These are phyloP conservation scores for Caenorhabditis sp. DNA, from an alignment of 2,888 invertebrate genomes.

Conservation along the genomic window DNA sequence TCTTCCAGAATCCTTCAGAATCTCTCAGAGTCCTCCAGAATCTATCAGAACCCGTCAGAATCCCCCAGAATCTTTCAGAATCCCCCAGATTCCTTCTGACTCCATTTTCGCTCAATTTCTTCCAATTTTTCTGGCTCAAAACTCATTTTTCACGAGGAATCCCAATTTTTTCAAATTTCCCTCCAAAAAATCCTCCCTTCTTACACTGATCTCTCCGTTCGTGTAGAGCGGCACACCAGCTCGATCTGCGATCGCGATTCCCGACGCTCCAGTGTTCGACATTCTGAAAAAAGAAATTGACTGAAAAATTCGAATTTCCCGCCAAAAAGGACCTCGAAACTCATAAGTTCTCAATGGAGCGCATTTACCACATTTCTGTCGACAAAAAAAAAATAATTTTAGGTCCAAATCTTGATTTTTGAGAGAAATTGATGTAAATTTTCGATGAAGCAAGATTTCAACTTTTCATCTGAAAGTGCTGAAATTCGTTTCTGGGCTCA, in stretches of 20 bases:
- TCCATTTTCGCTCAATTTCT: background rate
- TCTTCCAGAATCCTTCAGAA: no score
- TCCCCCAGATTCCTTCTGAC: background rate
- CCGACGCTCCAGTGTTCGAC: slow-evolving; percentile 30
- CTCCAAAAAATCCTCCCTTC: background rate
- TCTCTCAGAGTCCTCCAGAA: background rate
- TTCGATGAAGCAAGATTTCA: no score
- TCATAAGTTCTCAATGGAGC: no score
- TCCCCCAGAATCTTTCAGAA: no score
- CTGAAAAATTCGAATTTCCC: no score
- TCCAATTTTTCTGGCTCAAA: background rate
- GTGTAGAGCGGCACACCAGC: slow-evolving; percentile 42
- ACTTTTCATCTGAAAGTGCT: no score
- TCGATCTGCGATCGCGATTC: slow-evolving; percentile 48
- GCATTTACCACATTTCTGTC: no score
- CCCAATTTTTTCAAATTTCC: background rate
- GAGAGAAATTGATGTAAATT: no score
- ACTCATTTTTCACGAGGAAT: background rate
- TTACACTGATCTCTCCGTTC: slow-evolving; percentile 46
- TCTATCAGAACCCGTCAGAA: background rate
- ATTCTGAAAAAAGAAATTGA: slow-evolving; percentile 49
- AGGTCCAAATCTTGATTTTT: no score
- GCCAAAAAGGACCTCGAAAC: background rate
- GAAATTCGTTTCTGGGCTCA: no score
- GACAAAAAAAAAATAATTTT: no score